These are phyloP conservation scores for Rhorus exstirpatorius DNA, from an alignment of 2,888 invertebrate genomes.

Conservation along the genomic window DNA sequence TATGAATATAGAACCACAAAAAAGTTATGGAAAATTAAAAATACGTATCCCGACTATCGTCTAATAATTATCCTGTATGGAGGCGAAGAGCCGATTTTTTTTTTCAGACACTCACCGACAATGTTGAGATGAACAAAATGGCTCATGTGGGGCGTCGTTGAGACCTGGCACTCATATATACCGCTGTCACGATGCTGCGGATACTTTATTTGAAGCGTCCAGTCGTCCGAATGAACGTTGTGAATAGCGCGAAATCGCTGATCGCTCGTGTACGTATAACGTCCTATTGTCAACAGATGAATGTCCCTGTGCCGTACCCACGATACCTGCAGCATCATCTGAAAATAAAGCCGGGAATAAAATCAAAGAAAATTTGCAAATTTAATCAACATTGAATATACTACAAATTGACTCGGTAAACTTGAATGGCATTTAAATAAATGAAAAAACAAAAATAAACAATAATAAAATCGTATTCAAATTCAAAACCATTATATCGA, in stretches of 20 bases:
- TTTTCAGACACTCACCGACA: slow-evolving; percentile 91
- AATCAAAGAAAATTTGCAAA: not conserved
- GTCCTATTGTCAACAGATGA: slow-evolving; percentile 95
- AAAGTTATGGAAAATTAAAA: no score
- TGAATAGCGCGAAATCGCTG: slow-evolving; percentile 96
- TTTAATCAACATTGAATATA: no score
- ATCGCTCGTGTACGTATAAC: slow-evolving; percentile 96
- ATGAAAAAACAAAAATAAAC: no score
- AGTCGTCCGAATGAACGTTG: slow-evolving; percentile 94
- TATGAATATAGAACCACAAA: no score
- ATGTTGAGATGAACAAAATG: slow-evolving; percentile 96
- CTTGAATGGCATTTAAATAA: no score
- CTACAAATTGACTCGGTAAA: no score
- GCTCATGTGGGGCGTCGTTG: slow-evolving; percentile 96
- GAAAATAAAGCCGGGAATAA: slow-evolving; percentile 74
- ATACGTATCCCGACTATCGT: no score
- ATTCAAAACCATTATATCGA: no score
- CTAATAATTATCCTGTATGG: not conserved
- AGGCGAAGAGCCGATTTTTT: not conserved
- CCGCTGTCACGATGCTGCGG: slow-evolving; percentile 96
- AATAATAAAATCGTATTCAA: no score
- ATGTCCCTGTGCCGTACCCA: slow-evolving; percentile 97
- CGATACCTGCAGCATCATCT: slow-evolving; percentile 93
- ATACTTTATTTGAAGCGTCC: slow-evolving; percentile 96
- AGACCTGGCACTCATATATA: slow-evolving; percentile 97